Conservation (phyloP, 1,140 invertebrate species). For the Atta cephalotes region DNA sequence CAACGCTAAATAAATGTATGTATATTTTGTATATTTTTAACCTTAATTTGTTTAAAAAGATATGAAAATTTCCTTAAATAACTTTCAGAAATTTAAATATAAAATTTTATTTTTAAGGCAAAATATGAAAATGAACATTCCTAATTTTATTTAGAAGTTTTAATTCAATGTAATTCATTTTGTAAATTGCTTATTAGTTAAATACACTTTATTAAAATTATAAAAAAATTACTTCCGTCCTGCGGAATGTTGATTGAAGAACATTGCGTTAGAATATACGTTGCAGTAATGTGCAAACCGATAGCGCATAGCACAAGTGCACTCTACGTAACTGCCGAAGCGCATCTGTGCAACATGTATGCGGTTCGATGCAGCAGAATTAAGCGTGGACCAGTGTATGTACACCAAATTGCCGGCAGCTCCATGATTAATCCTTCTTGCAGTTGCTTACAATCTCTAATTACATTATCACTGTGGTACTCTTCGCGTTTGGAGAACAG, state of each 20-base stretch:
- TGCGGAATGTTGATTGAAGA: neutral
- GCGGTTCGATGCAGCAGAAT: slow-evolving; percentile 50
- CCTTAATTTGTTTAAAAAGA: neutral
- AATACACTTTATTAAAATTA: neutral
- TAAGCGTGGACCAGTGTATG: slow-evolving; percentile 13
- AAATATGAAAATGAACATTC: neutral
- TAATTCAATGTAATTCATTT: neutral
- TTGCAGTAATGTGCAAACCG: slow-evolving; percentile 13
- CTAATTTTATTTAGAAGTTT: neutral
- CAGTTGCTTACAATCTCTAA: slow-evolving; percentile 61
- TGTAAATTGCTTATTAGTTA: neutral
- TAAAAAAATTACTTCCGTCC: neutral
- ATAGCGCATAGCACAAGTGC: slow-evolving; percentile 47
- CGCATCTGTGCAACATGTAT: slow-evolving; percentile 50
- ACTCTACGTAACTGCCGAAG: slow-evolving; percentile 45
- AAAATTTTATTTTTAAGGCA: neutral
- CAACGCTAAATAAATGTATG: neutral
- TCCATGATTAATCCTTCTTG: slow-evolving; percentile 61
- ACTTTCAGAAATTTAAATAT: neutral
- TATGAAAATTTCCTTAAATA: neutral
- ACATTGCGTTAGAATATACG: neutral
- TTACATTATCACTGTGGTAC: slow-evolving; percentile 29
- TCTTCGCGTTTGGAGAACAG: neutral
- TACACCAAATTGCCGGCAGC: slow-evolving; percentile 49
- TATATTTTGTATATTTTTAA: neutral